phyloP scores from a whole-genome alignment of 2,888 invertebrate genomes.

The Metopia argyrocephala region DNA sequence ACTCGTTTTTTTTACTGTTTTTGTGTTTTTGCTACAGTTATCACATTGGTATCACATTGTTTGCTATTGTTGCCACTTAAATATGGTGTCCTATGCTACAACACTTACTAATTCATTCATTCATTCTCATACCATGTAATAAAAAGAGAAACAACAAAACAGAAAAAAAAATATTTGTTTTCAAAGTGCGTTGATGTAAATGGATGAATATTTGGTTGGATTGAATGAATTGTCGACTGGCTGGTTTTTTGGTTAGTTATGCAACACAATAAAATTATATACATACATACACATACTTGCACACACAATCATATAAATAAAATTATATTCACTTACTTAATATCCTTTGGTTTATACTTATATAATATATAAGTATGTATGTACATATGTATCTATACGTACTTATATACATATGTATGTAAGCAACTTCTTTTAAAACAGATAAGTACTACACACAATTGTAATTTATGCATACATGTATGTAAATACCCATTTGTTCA shows the following conservation, averaged over 20 bases:
- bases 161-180: neutral
- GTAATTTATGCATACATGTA: too few species aligned
- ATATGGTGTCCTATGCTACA: neutral
- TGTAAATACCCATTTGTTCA: too few species aligned
- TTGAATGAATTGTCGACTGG: neutral
- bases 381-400: neutral
- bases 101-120: neutral
- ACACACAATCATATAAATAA: neutral
- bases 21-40: conserved; percentile 4
- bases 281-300: neutral
- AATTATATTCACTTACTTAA: neutral
- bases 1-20: neutral
- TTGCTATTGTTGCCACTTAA: conserved; percentile 50
- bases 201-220: conserved; percentile 27
- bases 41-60: conserved; percentile 55
- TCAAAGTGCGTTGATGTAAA: conserved; percentile 30
- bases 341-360: neutral
- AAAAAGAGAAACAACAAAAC: neutral
- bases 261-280: conserved; percentile 31
- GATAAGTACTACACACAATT: too few species aligned
- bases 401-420: too few species aligned
- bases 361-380: conserved; percentile 47
- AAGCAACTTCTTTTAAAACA: too few species aligned
- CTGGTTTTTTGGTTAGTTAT: conserved; percentile 26
- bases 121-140: neutral